Evolutionary conservation across 2,888 invertebrate species (phyloP), one percentile per base, ranked within the genome.

Genomic region (Caenorhabditis sp.): DNA sequence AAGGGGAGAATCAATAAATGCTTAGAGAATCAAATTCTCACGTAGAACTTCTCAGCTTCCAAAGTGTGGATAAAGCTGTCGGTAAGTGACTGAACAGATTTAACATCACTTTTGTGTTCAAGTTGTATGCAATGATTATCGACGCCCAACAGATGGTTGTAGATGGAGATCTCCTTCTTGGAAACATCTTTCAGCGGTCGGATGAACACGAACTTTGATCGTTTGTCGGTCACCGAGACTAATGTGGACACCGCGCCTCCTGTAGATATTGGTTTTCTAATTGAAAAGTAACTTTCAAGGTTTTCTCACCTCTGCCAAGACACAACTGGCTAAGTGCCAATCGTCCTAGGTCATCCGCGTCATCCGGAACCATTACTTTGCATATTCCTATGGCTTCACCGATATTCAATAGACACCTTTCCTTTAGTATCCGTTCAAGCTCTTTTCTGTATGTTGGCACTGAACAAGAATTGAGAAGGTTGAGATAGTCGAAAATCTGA

Each of bases 121-220:
- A 80, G 40, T 22, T 78, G 74, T 1, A 86, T 62, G 53, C 55
- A 72, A n/a, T 68, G 56, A 2, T 81, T 44, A 4, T 80, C 81
- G 32, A 81, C 74, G 8, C 56, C 79, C 40, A 74, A 80, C 11
- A 88, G 47, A 55, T 81, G 55, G 53, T 84, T 86, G 50, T 84
- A 80, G 20, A 84, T 64, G 0, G 77, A 56, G 3, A 88, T 77
- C 74, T 88, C 88, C 37, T 84, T 80, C 35, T 80, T 74, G 20
- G 78, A 78, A 18, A 88, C 37, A 32, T 88, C 88, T 6, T 83
- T 74, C 15, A 88, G 71, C 20, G 88, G 88, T 13, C 88, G 83
- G 51, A 88, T 84, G 22, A 85, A 55, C 13, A 67, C 22, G 28
- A 83, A 72, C 9, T 56, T 56, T 9, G 70, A 28, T 3, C 87